Evolutionary conservation across 2,888 invertebrate genomes (phyloP).

Genomic region (Herminia tarsipennalis): DNA sequence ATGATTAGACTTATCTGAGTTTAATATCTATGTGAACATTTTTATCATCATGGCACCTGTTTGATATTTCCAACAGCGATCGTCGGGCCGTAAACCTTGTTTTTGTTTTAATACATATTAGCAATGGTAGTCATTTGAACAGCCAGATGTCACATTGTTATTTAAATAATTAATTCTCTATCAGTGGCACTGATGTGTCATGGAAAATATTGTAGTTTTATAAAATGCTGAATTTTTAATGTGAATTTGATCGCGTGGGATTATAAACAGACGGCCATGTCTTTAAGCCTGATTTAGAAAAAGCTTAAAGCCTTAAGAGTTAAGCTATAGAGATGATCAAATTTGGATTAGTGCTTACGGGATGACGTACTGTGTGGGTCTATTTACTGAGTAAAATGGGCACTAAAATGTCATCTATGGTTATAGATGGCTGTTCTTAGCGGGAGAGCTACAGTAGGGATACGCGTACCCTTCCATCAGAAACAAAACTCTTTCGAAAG

Average conservation of each 20-base stretch:
- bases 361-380: too few species aligned
- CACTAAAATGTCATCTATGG: too few species aligned
- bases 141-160: slow-evolving; percentile 11
- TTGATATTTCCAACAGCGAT: slow-evolving; percentile 1
- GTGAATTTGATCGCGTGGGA: neutral
- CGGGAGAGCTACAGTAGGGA: too few species aligned
- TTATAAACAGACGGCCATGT: neutral
- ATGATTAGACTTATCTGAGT: neutral
- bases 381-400: too few species aligned
- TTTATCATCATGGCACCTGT: neutral
- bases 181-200: neutral
- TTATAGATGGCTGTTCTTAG: too few species aligned
- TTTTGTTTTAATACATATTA: slow-evolving; percentile 21
- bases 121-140: slow-evolving; percentile 12
- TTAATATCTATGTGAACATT: slow-evolving; percentile 3
- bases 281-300: neutral
- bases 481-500: too few species aligned
- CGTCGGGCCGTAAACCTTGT: slow-evolving; percentile 7
- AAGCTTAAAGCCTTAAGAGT: too few species aligned
- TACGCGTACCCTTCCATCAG: too few species aligned
- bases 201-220: neutral
- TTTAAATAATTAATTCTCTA: slow-evolving; percentile 19
- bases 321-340: too few species aligned
- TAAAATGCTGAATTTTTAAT: neutral
- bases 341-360: too few species aligned